Base-by-base conservation (phyloP, 2,113 vertebrate species). In the Scomber japonicus region DNA sequence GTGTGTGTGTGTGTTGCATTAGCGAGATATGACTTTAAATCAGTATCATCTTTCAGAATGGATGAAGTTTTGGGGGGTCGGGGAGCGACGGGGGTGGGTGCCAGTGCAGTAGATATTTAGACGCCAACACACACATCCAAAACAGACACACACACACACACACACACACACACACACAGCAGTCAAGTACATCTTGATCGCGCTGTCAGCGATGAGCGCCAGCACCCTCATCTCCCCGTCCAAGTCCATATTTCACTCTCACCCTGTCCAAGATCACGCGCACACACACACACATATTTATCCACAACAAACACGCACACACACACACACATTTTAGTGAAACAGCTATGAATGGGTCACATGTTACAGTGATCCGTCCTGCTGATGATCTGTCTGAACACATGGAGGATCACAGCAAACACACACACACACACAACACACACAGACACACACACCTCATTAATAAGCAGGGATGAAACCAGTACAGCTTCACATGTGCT, bases 161-260 rank as follows among this genome's bases (percentile, higher is more conserved):
- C 67, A 54, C 54, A 78, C 62, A 57, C 64, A 66, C 68, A 77
- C 35, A 73, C 89, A 93, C 88, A 56, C 86, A 93, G 87, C 89
- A 95, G 95, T 92, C 95, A 93, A 96, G 93, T 95, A 96, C 95
- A 95, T 97, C 97, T 97, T 96, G 96, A 96, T 97, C 95, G 92
- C 91, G 55, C 65, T 96, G 96, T 96, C 95, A 95, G 84, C 72
- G 87, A 94, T 96, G 95, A 88, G 74, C 54, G 68, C 84, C 89
- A 92, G 86, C 87, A 44, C 78, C 67, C 82, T 87, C 81, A 75
- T 89, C 84, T 87, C 78, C 71, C 61, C 74, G 60, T 86, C 83
- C 82, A 85, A 89, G 64, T 88, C 79, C 79, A 88, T 91, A 90
- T 94, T 91, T 93, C 89, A 90, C 83, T 84, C 87, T 84, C 82